Conservation (phyloP, 1,140 invertebrate genomes). For the Callitettix versicolor region DNA sequence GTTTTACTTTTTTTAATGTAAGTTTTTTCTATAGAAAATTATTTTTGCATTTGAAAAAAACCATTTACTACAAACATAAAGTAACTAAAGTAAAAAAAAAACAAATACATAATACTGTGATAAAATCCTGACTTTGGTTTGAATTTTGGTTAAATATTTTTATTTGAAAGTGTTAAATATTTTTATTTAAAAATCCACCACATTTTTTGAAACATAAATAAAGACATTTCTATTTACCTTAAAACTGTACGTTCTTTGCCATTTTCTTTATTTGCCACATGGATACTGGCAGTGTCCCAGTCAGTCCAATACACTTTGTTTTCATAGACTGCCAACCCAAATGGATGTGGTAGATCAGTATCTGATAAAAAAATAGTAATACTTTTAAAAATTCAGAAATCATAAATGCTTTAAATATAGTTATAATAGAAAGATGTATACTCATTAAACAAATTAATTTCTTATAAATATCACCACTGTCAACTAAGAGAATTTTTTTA, state of each 20-base stretch:
- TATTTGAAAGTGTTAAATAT: too few relatives aligned
- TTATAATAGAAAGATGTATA: too few relatives aligned
- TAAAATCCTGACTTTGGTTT: too few relatives aligned
- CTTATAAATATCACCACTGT: too few relatives aligned
- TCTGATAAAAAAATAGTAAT: slow-evolving; percentile 11
- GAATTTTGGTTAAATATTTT: too few relatives aligned
- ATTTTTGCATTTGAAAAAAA: not conserved
- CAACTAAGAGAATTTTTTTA: too few relatives aligned
- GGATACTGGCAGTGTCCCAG: slow-evolving; percentile 62
- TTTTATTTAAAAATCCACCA: too few relatives aligned
- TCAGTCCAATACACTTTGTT: slow-evolving; percentile 84
- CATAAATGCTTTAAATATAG: too few relatives aligned
- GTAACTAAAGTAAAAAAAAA: not conserved
- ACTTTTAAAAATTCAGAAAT: too few relatives aligned
- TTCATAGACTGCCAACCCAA: slow-evolving; percentile 74
- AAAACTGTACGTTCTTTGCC: slow-evolving; percentile 45
- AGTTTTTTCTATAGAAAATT: not conserved
- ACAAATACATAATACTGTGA: not conserved
- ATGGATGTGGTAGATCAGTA: slow-evolving; percentile 58
- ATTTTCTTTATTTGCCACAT: slow-evolving; percentile 59
- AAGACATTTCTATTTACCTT: too few relatives aligned
- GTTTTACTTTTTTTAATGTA: not conserved
- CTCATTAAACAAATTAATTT: too few relatives aligned
- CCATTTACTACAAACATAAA: not conserved
- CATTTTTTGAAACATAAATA: too few relatives aligned